phyloP scores from a whole-genome alignment of 2,888 invertebrate genomes.

The Eristalinus sepulchralis region DNA sequence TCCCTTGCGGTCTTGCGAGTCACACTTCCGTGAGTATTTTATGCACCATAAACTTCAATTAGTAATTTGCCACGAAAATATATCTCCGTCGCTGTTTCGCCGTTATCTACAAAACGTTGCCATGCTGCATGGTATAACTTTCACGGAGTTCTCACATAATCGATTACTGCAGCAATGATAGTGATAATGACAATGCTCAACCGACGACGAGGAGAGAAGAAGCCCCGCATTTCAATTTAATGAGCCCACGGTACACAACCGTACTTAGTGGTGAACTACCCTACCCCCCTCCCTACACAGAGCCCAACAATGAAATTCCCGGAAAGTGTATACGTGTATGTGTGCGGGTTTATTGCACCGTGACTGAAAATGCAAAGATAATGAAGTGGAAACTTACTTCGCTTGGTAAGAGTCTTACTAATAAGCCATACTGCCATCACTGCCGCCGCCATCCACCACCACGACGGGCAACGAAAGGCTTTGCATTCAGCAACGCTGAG shows the following conservation, averaged over 20 bases:
- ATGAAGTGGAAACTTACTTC: constrained; percentile 61
- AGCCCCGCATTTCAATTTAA: constrained; percentile 33
- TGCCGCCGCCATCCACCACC: too few species aligned
- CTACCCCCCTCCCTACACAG: background rate
- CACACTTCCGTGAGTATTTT: background rate
- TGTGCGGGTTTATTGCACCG: background rate
- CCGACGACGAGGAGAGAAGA: background rate
- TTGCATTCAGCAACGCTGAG: constrained; percentile 8
- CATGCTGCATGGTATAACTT: background rate
- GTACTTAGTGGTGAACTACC: constrained; percentile 22
- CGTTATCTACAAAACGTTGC: background rate
- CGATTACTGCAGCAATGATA: constrained; percentile 33
- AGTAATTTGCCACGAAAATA: background rate
- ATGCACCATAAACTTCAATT: background rate
- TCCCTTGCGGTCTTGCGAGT: background rate
- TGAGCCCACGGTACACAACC: constrained; percentile 15
- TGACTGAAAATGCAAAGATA: constrained; percentile 57
- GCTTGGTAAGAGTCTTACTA: constrained; percentile 23
- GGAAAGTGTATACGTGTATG: background rate
- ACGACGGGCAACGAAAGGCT: constrained; percentile 18
- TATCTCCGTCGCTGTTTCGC: background rate
- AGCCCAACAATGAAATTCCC: constrained; percentile 16
- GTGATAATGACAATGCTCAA: constrained; percentile 19
- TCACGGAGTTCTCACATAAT: constrained; percentile 12
- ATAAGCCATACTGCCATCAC: constrained; percentile 24